phyloP scores from a whole-genome alignment of 2,888 invertebrate species.

The Tipula confusa region DNA sequence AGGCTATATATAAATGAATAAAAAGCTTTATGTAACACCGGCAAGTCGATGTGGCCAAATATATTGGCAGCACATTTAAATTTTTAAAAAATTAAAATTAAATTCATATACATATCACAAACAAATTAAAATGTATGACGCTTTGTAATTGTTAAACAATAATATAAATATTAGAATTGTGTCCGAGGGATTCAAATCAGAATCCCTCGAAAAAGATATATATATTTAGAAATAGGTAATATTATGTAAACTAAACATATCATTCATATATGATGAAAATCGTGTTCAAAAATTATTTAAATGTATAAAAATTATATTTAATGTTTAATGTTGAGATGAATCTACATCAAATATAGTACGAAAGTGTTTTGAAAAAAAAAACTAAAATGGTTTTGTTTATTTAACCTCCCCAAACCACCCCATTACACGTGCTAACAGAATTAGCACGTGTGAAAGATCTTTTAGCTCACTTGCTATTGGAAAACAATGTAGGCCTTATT shows the following conservation, averaged over 20 bases:
- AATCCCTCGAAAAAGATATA: background rate
- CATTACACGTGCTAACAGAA: too few relatives aligned
- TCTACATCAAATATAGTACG: background rate
- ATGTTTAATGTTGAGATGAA: constrained; percentile 3
- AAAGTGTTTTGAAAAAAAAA: background rate
- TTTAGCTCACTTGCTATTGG: too few relatives aligned
- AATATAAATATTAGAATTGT: background rate
- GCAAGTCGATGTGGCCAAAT: background rate
- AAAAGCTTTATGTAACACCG: background rate
- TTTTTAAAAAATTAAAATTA: background rate
- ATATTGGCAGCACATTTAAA: background rate
- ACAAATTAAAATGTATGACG: background rate
- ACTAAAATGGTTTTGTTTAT: background rate
- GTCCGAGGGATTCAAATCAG: background rate
- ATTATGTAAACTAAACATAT: background rate
- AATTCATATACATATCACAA: background rate
- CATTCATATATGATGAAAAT: background rate
- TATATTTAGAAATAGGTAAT: too few relatives aligned
- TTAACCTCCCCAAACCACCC: too few relatives aligned
- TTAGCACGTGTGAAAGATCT: too few relatives aligned
- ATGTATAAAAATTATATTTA: background rate
- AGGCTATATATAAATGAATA: background rate
- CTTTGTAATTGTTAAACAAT: background rate
- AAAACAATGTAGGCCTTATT: too few relatives aligned
- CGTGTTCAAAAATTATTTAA: background rate